A percentile compares a stretch with the other conserved stretches of the same genome.
Evolutionary conservation across 2,797 vertebrate species (phyloP).

Genomic region (Eulemur coronatus): DNA sequence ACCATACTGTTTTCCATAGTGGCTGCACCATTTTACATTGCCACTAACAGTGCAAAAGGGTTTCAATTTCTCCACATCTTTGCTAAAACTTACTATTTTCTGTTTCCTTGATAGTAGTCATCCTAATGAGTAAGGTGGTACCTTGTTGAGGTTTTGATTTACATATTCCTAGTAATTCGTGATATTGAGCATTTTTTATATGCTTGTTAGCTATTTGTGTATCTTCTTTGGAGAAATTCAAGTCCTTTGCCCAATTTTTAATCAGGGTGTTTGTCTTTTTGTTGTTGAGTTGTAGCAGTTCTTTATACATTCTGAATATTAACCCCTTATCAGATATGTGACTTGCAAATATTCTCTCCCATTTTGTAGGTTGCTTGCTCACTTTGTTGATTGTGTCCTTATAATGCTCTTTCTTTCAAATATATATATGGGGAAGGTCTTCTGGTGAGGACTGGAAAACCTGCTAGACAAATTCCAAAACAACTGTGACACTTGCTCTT

Average conservation of each 20-base stretch:
- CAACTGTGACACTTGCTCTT: not conserved
- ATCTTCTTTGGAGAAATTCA: not conserved
- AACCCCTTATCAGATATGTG: not conserved
- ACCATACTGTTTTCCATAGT: not conserved
- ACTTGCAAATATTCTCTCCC: not conserved
- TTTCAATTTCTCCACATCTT: not conserved
- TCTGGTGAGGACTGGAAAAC: not conserved
- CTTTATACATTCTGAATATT: not conserved
- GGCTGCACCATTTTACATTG: not conserved
- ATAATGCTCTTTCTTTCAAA: not conserved
- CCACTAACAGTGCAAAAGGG: not conserved
- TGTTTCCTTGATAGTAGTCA: not conserved
- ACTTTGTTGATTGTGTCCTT: not conserved
- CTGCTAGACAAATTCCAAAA: not conserved
- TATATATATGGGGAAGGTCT: no score
- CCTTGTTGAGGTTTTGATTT: not conserved
- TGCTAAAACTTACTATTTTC: not conserved
- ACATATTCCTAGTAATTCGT: not conserved
- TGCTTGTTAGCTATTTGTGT: not conserved
- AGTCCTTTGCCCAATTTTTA: not conserved
- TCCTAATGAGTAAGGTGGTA: not conserved
- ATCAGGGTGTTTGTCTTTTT: not conserved
- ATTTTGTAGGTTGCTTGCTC: not conserved
- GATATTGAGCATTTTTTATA: not conserved
- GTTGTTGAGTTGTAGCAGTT: not conserved